A percentile compares a stretch with the other conserved stretches of the same genome.
Conservation (phyloP, 2,797 vertebrate species). For the Pterois miles region DNA sequence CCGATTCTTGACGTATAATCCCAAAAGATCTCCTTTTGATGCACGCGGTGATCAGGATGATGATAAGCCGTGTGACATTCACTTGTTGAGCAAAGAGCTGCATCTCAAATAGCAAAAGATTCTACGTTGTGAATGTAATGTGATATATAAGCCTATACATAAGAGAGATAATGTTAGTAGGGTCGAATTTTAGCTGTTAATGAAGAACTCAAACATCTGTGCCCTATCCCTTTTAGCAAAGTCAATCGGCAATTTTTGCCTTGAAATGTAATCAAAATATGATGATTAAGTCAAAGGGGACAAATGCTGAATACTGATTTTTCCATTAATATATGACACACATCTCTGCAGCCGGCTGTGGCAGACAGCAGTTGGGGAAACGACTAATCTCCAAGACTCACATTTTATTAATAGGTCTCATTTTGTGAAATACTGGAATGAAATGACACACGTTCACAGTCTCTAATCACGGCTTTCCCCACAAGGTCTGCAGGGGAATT, state of each 20-base stretch:
- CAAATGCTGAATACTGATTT: conserved; percentile 28
- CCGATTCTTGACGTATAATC: conserved; percentile 35
- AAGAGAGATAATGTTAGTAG: background rate
- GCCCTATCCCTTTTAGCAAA: background rate
- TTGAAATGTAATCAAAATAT: conserved; percentile 17
- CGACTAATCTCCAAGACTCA: conserved; percentile 66
- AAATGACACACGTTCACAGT: conserved; percentile 49
- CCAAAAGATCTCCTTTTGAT: conserved; percentile 30
- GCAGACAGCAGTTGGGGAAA: conserved; percentile 29
- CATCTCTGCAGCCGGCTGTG: conserved; percentile 16
- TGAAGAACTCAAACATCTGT: background rate
- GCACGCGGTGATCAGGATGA: conserved; percentile 16
- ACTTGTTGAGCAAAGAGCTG: conserved; percentile 26
- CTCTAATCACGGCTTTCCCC: conserved; percentile 62
- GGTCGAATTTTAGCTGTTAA: conserved; percentile 6
- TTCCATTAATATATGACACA: conserved; percentile 37
- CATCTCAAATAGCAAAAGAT: conserved; percentile 43
- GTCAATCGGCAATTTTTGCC: conserved; percentile 1
- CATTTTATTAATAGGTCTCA: conserved; percentile 70
- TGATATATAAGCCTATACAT: background rate
- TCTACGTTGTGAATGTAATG: conserved; percentile 32
- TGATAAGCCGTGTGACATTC: conserved; percentile 40
- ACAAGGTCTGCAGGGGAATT: conserved; percentile 68
- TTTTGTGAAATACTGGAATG: conserved; percentile 55
- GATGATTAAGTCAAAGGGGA: conserved; percentile 17